These are phyloP conservation scores for Erpobdella octoculata DNA, from an alignment of 2,888 invertebrate species.

Conservation along the genomic window DNA sequence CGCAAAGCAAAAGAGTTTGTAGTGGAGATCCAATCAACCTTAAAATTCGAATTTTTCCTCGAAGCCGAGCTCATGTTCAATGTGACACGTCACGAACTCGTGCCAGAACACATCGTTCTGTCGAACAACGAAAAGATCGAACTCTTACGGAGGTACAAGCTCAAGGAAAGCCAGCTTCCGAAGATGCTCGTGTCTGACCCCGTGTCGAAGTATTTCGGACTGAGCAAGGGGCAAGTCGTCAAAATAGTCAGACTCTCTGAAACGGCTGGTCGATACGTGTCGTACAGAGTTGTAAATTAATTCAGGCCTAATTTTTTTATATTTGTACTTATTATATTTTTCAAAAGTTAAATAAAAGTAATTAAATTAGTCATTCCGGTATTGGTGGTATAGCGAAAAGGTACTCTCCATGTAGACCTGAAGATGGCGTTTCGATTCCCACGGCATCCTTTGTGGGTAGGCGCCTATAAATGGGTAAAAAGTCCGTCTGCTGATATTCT, in stretches of 20 bases:
- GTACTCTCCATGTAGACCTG: no score
- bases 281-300: conserved; percentile 32
- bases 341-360: no score
- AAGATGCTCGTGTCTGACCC: conserved; percentile 14
- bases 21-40: conserved; percentile 97
- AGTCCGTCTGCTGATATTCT: no score
- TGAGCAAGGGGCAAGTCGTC: conserved; percentile 21
- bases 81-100: conserved; percentile 66
- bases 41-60: conserved; percentile 82
- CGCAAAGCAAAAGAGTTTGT: conserved; percentile 85
- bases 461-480: no score
- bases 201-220: conserved; percentile 13
- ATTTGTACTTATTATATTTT: no score
- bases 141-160: conserved; percentile 71
- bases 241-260: conserved; percentile 20
- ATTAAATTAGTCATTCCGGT: no score
- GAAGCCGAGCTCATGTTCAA: conserved; percentile 84
- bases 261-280: conserved; percentile 21
- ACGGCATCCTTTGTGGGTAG: no score
- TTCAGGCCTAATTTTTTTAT: no score
- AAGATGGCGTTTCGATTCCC: no score
- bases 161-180: conserved; percentile 24
- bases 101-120: conserved; percentile 96
- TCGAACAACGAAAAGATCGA: conserved; percentile 96
- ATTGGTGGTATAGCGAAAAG: no score